phyloP scores from a whole-genome alignment of 2,888 invertebrate species.

The Iselma pallidipennis region DNA sequence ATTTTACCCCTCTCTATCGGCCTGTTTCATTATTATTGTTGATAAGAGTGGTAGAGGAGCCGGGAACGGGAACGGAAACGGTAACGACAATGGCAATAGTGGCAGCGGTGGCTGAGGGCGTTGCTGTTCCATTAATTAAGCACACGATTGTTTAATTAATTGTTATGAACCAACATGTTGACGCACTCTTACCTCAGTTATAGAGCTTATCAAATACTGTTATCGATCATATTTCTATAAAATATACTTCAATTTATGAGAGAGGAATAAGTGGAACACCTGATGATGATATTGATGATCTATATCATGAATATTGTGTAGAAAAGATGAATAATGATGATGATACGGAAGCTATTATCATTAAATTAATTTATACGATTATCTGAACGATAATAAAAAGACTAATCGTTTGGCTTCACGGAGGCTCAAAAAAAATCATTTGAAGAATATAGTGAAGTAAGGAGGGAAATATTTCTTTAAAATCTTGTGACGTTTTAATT shows the following conservation, averaged over 20 bases:
- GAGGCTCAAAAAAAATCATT: not conserved
- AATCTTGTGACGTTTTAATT: not conserved
- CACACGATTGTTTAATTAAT: not conserved
- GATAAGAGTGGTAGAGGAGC: not conserved
- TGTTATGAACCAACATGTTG: not conserved
- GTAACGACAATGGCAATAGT: not conserved
- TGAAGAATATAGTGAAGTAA: not conserved
- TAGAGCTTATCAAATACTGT: not conserved
- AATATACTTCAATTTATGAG: not conserved
- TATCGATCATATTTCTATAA: not conserved
- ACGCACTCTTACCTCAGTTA: not conserved
- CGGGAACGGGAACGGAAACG: not conserved
- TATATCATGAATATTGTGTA: not conserved
- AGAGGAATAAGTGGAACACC: not conserved
- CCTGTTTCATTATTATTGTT: not conserved
- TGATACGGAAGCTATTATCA: not conserved
- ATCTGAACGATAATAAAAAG: not conserved
- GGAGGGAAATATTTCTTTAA: no score
- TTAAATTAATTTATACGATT: not conserved
- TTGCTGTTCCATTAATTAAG: not conserved
- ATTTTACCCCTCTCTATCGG: no score
- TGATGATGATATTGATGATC: not conserved
- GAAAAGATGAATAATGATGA: no score
- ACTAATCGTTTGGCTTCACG: not conserved
- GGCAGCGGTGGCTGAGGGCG: not conserved